Percentiles rank a stretch among this genome's conserved stretches.
phyloP scores from a whole-genome alignment of 2,113 vertebrate species.

The Coryphaenoides rupestris region DNA sequence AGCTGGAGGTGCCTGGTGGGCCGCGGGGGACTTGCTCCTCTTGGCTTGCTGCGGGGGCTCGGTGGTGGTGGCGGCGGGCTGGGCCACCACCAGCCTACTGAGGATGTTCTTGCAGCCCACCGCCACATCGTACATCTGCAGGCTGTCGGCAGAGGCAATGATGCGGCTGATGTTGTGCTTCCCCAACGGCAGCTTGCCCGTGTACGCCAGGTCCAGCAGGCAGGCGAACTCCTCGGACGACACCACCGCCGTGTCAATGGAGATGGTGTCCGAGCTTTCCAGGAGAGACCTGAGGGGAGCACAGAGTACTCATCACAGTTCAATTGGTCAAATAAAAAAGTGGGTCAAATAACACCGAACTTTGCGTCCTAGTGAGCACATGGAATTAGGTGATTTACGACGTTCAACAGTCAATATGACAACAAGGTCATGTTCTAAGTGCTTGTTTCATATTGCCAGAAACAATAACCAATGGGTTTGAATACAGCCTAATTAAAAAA shows the following conservation, averaged over 20 bases:
- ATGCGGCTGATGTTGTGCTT: slow-evolving; percentile 84
- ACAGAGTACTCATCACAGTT: no score
- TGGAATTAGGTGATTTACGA: no score
- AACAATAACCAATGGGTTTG: no score
- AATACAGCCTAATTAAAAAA: no score
- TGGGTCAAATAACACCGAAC: no score
- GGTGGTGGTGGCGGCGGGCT: background rate
- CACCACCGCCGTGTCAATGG: slow-evolving; percentile 78
- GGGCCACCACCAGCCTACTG: slow-evolving; percentile 66
- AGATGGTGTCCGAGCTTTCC: slow-evolving; percentile 80
- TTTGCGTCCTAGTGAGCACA: no score
- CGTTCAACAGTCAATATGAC: no score
- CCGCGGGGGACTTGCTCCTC: background rate
- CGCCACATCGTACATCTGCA: slow-evolving; percentile 92
- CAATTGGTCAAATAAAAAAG: no score
- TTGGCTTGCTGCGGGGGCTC: background rate
- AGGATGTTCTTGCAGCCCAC: slow-evolving; percentile 84
- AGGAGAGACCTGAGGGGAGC: slow-evolving; percentile 68
- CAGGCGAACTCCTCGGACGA: slow-evolving; percentile 82
- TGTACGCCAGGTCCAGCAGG: slow-evolving; percentile 84
- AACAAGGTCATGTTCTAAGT: no score
- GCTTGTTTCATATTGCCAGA: no score
- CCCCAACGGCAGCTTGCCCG: slow-evolving; percentile 79
- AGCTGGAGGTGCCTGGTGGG: background rate
- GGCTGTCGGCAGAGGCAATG: slow-evolving; percentile 80